A percentile compares a stretch with the other conserved stretches of the same genome.
These are phyloP conservation scores for Neocloeon triangulifer DNA, from an alignment of 1,140 invertebrate genomes.

Conservation along the genomic window DNA sequence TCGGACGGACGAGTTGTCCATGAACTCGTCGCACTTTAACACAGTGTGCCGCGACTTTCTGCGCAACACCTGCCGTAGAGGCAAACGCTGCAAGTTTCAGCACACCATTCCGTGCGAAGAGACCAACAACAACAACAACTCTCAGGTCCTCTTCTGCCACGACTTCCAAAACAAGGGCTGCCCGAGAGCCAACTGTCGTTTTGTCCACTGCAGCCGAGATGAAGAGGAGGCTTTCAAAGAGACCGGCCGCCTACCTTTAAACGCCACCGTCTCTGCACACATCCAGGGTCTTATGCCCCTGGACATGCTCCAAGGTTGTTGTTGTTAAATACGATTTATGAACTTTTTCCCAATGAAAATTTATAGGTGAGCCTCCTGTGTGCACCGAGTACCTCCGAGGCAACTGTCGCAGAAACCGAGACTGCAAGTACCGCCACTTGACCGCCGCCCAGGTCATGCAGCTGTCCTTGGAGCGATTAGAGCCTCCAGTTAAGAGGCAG, in stretches of 20 bases:
- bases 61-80: slow-evolving; percentile 44
- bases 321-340: no score
- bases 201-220: slow-evolving; percentile 51
- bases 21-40: no score
- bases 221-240: slow-evolving; percentile 52
- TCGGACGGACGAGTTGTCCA: no score
- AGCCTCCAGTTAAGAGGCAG: slow-evolving; percentile 10
- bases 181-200: slow-evolving; percentile 37
- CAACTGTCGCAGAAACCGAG: slow-evolving; percentile 31
- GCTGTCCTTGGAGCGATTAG: slow-evolving; percentile 14
- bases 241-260: no score
- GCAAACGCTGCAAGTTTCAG: slow-evolving; percentile 51
- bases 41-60: slow-evolving; percentile 33
- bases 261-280: no score
- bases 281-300: no score
- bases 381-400: slow-evolving; percentile 60
- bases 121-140: background rate
- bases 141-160: slow-evolving; percentile 38
- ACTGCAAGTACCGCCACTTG: slow-evolving; percentile 30
- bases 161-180: slow-evolving; percentile 60
- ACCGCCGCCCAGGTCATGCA: slow-evolving; percentile 17
- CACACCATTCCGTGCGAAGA: slow-evolving; percentile 32
- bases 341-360: no score
- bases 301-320: no score
- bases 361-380: slow-evolving; percentile 32